phyloP scores from a whole-genome alignment of 1,140 invertebrate genomes.

The Aphelenchoides avenae region DNA sequence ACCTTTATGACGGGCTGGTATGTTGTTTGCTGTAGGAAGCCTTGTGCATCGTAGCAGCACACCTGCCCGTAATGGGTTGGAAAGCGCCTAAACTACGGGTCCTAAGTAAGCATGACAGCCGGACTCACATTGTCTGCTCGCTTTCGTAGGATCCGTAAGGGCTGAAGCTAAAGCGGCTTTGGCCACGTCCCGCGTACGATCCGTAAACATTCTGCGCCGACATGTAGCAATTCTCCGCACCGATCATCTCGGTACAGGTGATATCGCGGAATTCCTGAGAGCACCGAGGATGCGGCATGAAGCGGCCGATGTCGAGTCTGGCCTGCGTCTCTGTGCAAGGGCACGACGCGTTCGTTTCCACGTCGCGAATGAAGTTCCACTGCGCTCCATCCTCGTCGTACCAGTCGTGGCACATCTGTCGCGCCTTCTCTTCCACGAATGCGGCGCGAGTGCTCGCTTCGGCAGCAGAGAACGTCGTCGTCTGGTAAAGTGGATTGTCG shows the following conservation, averaged over 20 bases:
- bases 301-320: conserved; percentile 50
- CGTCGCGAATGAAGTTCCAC: conserved; percentile 56
- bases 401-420: conserved; percentile 59
- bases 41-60: conserved; percentile 54
- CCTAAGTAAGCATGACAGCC: no score
- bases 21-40: conserved; percentile 54
- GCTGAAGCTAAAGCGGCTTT: no score
- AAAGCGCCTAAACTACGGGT: conserved; percentile 48
- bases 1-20: conserved; percentile 59
- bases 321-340: conserved; percentile 55
- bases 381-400: conserved; percentile 53
- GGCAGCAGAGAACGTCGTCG: conserved; percentile 41
- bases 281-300: conserved; percentile 59
- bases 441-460: conserved; percentile 35
- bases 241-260: conserved; percentile 54
- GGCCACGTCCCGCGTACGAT: conserved; percentile 41
- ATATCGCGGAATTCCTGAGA: conserved; percentile 59
- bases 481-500: conserved; percentile 47
- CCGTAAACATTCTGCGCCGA: conserved; percentile 53
- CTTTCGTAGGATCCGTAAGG: no score
- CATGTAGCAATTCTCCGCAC: conserved; percentile 59
- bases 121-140: no score
- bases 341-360: conserved; percentile 57
- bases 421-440: conserved; percentile 52
- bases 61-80: conserved; percentile 59